Conservation (phyloP, 2,113 vertebrate species). For the Tetrax tetrax region DNA sequence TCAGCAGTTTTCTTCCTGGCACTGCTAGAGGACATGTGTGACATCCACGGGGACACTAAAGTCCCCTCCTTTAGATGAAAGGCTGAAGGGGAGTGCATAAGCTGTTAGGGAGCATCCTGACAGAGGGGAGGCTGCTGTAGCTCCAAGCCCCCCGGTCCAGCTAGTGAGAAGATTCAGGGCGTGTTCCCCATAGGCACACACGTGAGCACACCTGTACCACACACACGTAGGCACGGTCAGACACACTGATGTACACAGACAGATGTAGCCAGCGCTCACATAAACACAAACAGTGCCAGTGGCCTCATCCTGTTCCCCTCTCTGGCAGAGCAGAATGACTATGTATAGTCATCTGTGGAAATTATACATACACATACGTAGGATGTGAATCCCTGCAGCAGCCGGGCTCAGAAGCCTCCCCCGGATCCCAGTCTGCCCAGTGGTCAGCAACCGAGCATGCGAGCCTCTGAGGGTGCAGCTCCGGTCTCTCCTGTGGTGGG, state of each 20-base stretch:
- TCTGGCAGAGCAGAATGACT: background rate
- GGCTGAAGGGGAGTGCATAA: background rate
- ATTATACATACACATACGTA: rapidly evolving
- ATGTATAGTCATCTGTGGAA: background rate
- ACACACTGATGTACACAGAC: too few species aligned
- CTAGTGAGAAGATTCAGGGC: background rate
- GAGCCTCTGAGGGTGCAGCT: background rate
- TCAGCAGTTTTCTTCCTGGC: background rate
- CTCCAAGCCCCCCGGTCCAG: background rate
- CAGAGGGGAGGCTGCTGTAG: rapidly evolving
- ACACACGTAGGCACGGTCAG: rapidly evolving
- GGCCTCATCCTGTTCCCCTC: background rate
- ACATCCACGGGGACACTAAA: background rate
- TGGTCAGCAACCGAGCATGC: too few species aligned
- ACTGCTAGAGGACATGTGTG: background rate
- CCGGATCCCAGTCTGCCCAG: background rate
- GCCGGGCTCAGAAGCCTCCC: rapidly evolving
- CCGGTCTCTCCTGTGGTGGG: rapidly evolving
- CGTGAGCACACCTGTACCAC: too few species aligned
- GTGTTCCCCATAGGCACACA: rapidly evolving
- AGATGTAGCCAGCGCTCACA: rapidly evolving
- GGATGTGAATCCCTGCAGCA: background rate
- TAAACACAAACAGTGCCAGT: background rate
- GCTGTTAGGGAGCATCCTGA: background rate
- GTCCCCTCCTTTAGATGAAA: background rate